Evolutionary conservation across 2,888 invertebrate species (phyloP).

Genomic region (Tipula helvola): DNA sequence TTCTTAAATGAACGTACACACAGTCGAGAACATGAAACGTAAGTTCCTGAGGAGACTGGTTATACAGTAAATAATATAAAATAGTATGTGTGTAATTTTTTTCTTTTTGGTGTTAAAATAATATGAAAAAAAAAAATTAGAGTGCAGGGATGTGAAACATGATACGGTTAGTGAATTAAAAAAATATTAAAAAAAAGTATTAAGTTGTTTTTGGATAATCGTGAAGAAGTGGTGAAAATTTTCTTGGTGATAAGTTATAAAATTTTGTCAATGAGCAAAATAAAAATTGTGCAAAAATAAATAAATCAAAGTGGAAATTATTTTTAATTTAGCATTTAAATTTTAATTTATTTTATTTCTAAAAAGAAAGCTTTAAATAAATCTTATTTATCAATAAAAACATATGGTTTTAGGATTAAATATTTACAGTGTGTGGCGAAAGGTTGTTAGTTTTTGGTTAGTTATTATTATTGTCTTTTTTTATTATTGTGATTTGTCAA

Average conservation of each 20-base stretch:
- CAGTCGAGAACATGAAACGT: neutral
- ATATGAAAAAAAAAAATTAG: neutral
- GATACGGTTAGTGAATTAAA: slow-evolving; percentile 1
- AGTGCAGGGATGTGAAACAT: slow-evolving; percentile 4
- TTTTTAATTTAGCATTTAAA: neutral
- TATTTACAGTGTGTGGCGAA: neutral
- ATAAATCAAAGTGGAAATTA: neutral
- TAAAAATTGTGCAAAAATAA: neutral
- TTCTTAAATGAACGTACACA: neutral
- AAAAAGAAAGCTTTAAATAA: neutral
- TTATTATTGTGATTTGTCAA: neutral
- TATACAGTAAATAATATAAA: neutral
- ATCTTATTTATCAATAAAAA: neutral
- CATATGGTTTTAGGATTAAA: neutral
- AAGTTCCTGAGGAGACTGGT: slow-evolving; percentile 4
- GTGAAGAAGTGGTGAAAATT: slow-evolving; percentile 4
- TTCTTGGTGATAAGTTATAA: neutral
- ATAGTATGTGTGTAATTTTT: neutral
- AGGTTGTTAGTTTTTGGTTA: neutral
- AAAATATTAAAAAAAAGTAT: neutral
- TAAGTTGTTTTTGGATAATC: slow-evolving; percentile 4
- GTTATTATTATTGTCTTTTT: neutral
- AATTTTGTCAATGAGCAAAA: neutral
- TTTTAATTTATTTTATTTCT: neutral
- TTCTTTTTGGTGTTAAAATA: neutral